Evolutionary conservation across 2,113 vertebrate genomes (phyloP), one percentile per base, ranked within the genome.

Genomic region (Polyodon spathula): DNA sequence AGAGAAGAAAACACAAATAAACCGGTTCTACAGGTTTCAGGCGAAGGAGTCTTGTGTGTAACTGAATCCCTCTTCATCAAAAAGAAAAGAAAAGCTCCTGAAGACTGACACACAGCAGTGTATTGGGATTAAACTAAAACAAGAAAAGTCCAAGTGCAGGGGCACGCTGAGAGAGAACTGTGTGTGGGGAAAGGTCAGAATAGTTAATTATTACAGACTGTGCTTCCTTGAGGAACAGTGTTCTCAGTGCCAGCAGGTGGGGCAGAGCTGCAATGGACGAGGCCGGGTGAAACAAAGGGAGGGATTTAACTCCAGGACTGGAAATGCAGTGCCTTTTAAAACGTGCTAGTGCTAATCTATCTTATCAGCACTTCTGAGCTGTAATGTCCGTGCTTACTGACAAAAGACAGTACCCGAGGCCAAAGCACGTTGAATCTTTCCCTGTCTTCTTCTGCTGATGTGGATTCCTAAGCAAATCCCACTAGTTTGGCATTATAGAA

Each of bases 1-100:
- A 42, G 60, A 66, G 58, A 65, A 56, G 27, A 59, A 68, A 43
- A 69, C 60, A 83, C 76, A 84, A 82, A 81, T 66, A 62, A 84
- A 85, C 83, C 66, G 78, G 81, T 84, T 85, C 70, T 70, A 68
- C 80, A 69, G 66, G 77, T 64, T 74, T 9, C 53, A 59, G 67
- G 62, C 55, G 52, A 60, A 53, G 37, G 46, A 38, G 38, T 40
- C 54, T 59, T 56, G 61, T 68, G 59, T 56, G 63, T 44, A 40
- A 3, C 42, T 57, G 64, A 54, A 61, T 63, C 62, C 56, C 48
- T 58, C n/a, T n/a, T n/a, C 55, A 60, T 48, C 17, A 37, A 66
- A 42, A 58, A 64, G 52, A 1, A 40, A 58, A 37, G 43, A 15
- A 58, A 41, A 4, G n/a, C 56, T n/a, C 6, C 38, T n/a, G n/a